phyloP scores from a whole-genome alignment of 2,113 vertebrate genomes.

The Ctenomys sociabilis region DNA sequence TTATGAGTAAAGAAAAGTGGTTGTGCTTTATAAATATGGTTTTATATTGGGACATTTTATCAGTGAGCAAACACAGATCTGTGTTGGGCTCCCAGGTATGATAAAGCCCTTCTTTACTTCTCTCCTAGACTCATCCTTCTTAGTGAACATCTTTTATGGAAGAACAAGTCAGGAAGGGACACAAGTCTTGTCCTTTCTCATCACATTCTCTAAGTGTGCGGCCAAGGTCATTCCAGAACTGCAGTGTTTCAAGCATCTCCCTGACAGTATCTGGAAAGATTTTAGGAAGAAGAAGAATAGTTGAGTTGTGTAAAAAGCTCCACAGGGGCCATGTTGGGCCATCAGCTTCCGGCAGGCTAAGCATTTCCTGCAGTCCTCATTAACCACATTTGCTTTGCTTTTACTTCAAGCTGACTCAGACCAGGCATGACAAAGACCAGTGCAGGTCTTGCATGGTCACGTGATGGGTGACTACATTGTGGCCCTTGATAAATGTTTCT shows the following conservation, averaged over 20 bases:
- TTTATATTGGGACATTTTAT: background rate
- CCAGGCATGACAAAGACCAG: background rate
- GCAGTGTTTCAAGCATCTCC: background rate
- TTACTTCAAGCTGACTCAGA: slow-evolving; percentile 64
- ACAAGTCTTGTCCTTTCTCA: background rate
- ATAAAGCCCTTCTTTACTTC: background rate
- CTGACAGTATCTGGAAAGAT: background rate
- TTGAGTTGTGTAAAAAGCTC: background rate
- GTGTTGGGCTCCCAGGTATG: background rate
- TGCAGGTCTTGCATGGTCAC: background rate
- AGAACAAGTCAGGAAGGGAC: background rate
- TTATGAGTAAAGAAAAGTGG: background rate
- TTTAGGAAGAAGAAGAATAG: background rate
- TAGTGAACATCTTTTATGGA: fast-evolving
- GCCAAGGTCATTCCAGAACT: background rate
- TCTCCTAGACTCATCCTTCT: background rate
- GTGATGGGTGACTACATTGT: background rate
- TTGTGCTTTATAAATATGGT: background rate
- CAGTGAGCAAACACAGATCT: background rate
- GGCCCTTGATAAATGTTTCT: background rate
- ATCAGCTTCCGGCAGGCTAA: slow-evolving; percentile 53
- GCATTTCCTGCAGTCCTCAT: slow-evolving; percentile 58
- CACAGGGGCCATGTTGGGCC: background rate
- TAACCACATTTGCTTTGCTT: slow-evolving; percentile 59
- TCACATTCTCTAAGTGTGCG: background rate